Conservation (phyloP, 1,140 invertebrate species). For the Sinonovacula constricta region DNA sequence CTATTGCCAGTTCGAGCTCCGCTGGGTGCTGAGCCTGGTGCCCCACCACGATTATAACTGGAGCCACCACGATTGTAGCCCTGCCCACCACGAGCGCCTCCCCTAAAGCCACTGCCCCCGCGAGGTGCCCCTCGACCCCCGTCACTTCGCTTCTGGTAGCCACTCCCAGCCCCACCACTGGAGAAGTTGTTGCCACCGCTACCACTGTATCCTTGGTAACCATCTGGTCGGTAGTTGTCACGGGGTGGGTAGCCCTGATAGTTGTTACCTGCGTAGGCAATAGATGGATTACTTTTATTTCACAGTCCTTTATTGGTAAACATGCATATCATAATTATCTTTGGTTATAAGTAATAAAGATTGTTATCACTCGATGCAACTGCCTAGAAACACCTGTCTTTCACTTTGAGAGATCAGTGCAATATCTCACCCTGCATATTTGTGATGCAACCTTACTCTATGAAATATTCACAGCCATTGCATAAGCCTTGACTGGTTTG, state of each 20-base stretch:
- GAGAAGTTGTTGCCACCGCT: conserved; percentile 47
- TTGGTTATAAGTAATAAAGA: too few species aligned
- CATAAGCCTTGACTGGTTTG: too few species aligned
- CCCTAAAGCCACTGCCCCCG: conserved; percentile 40
- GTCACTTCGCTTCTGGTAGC: conserved; percentile 61
- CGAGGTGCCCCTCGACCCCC: conserved; percentile 41
- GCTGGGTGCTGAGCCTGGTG: neutral
- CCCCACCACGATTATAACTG: neutral
- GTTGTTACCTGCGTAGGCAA: conserved; percentile 53
- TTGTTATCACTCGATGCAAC: too few species aligned
- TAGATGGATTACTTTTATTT: too few species aligned
- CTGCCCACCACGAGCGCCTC: conserved; percentile 5
- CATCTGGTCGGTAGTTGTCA: conserved; percentile 60
- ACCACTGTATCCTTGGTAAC: conserved; percentile 59
- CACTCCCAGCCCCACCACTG: too few species aligned
- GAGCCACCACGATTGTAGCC: conserved; percentile 9
- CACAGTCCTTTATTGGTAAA: too few species aligned
- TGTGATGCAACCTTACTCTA: too few species aligned
- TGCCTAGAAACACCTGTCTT: too few species aligned
- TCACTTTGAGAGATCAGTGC: too few species aligned
- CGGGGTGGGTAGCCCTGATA: conserved; percentile 57
- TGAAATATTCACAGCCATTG: too few species aligned
- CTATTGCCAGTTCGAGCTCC: neutral
- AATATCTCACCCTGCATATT: too few species aligned
- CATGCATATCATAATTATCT: too few species aligned